A percentile compares a stretch with the other conserved stretches of the same genome.
Conservation (phyloP, 2,888 invertebrate species). For the Baccha elongata region DNA sequence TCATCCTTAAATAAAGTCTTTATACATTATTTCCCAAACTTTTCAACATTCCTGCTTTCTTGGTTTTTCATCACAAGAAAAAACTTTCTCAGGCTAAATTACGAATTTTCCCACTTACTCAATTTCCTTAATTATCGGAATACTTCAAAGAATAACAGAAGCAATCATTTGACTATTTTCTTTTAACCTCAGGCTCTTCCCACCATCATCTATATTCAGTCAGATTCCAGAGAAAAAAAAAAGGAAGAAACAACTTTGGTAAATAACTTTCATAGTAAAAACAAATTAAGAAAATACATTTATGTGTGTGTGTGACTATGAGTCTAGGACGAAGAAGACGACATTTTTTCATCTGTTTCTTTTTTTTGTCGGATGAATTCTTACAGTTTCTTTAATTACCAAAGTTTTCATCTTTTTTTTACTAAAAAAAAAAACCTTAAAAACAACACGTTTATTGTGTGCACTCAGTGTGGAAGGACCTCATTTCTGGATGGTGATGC, state of each 20-base stretch:
- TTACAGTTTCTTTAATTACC: constrained; percentile 55
- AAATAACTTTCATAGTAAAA: constrained; percentile 17
- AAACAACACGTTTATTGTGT: background rate
- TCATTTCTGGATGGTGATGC: background rate
- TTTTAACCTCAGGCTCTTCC: background rate
- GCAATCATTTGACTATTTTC: constrained; percentile 29
- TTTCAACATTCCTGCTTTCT: constrained; percentile 5
- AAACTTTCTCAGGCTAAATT: constrained; percentile 11
- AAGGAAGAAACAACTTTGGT: background rate
- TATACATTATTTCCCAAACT: constrained; percentile 15
- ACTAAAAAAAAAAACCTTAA: background rate
- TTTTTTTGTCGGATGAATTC: constrained; percentile 18
- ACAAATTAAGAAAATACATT: constrained; percentile 32
- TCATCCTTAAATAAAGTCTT: background rate
- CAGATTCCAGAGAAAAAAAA: background rate
- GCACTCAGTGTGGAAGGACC: background rate
- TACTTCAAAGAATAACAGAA: background rate
- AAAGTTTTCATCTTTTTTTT: constrained; percentile 43
- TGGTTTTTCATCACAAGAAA: background rate
- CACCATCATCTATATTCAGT: background rate
- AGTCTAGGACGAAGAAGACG: background rate
- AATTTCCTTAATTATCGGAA: constrained; percentile 40
- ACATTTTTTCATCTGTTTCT: background rate
- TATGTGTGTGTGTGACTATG: background rate
- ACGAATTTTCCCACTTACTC: constrained; percentile 8